Base-by-base conservation (phyloP, 2,113 vertebrate species). In the Vulpes ferrilata region DNA sequence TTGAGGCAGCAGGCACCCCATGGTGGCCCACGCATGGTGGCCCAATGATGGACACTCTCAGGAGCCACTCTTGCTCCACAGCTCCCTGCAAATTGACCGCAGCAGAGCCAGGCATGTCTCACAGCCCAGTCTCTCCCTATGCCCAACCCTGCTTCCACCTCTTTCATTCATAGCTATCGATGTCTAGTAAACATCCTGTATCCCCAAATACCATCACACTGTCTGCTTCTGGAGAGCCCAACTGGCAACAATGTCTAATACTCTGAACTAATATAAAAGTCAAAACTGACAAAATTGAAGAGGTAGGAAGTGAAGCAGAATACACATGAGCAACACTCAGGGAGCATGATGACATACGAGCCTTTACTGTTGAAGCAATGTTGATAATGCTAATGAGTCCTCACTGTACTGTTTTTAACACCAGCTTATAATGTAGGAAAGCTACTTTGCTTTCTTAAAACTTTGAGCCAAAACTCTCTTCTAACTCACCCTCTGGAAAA, bases 381-480 rank as follows among this genome's bases (percentile, higher is more conserved):
- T 10, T 78, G 38, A 30, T 82, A 90, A 80, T 2, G 85, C 13
- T 48, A 81, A 79, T 19, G 59, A n/a, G 2, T 78, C 59, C 30
- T 87, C 7, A 3, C 5, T 51, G 7, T 8, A 51, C 15, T 64
- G 1, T 92, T 30, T 53, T 84, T 64, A 64, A 38, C n/a, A 48
- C 38, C 20, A 74, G 48, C 32, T 62, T 87, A 89, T 22, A 83
- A 88, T 35, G 16, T 48, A 79, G 79, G 27, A 94, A 87, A 71
- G 22, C 7, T 83, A 64, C 53, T 88, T 93, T 91, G 32, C 10
- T 92, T 90, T 74, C 43, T 78, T 94, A 90, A 88, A 32, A 19
- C n/a, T 89, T 95, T 93, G 53, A 80, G 12, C 30, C 48, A 87
- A 96, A 96, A 94, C n/a, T 78, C 27, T 89, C 88, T 96, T 94